phyloP scores from a whole-genome alignment of 2,888 invertebrate species.

The Quadroppia sp. region DNA sequence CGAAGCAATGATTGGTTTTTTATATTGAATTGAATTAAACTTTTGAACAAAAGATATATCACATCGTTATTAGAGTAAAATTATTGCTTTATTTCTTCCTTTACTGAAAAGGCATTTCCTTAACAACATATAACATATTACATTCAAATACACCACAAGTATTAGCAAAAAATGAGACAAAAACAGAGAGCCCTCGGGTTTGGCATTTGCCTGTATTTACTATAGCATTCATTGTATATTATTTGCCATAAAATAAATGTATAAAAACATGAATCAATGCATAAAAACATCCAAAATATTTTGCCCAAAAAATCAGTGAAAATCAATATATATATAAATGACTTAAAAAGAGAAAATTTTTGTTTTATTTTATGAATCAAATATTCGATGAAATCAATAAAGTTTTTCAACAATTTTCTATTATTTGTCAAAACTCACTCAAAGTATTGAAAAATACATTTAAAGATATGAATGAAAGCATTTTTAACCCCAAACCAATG shows the following conservation, averaged over 20 bases:
- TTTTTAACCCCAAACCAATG: too few relatives aligned
- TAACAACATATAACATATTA: constrained; percentile 12
- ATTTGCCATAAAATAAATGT: too few relatives aligned
- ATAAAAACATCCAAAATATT: neutral
- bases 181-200: neutral
- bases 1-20: too few relatives aligned
- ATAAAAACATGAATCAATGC: neutral
- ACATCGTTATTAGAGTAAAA: neutral
- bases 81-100: constrained; percentile 17
- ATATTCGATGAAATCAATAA: constrained; percentile 23
- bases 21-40: too few relatives aligned
- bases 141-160: too few relatives aligned
- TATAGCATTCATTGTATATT: too few relatives aligned
- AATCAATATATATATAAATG: neutral
- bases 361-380: constrained; percentile 13
- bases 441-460: constrained; percentile 23
- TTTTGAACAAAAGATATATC: too few relatives aligned
- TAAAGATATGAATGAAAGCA: neutral
- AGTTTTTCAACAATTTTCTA: constrained; percentile 1
- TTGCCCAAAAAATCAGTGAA: neutral
- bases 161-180: neutral
- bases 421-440: neutral
- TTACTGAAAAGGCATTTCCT: constrained; percentile 24
- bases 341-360: neutral
- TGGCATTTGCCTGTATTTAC: neutral